Evolutionary conservation across 1,140 invertebrate genomes (phyloP).

Genomic region (Aphis craccivora): DNA sequence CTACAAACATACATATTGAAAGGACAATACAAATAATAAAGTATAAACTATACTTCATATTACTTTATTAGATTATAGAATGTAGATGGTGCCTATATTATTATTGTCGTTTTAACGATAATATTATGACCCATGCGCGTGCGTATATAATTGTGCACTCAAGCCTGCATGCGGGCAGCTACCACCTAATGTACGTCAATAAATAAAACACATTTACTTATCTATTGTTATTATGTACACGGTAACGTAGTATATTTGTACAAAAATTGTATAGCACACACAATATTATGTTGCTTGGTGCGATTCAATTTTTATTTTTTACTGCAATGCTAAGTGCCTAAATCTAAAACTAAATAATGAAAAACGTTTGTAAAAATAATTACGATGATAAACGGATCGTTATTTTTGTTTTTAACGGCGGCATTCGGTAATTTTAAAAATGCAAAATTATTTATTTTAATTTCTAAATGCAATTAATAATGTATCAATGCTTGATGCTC

Average conservation of each 20-base stretch:
- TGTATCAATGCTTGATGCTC: background rate
- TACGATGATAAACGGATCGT: background rate
- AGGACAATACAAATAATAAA: background rate
- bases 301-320: constrained; percentile 11
- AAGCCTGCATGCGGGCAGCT: background rate
- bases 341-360: background rate
- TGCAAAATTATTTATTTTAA: background rate
- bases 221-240: background rate
- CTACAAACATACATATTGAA: background rate
- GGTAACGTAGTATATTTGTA: background rate
- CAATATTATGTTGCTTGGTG: background rate
- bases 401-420: background rate
- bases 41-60: background rate
- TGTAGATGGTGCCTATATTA: background rate
- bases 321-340: background rate
- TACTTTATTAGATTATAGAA: background rate
- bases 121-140: background rate
- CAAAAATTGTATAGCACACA: background rate
- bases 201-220: constrained; percentile 19
- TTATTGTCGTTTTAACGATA: background rate
- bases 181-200: background rate
- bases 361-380: background rate
- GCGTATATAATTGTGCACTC: background rate
- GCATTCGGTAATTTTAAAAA: background rate
- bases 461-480: background rate